Conservation (phyloP, 2,113 vertebrate genomes). For the Zosterops japonicus region DNA sequence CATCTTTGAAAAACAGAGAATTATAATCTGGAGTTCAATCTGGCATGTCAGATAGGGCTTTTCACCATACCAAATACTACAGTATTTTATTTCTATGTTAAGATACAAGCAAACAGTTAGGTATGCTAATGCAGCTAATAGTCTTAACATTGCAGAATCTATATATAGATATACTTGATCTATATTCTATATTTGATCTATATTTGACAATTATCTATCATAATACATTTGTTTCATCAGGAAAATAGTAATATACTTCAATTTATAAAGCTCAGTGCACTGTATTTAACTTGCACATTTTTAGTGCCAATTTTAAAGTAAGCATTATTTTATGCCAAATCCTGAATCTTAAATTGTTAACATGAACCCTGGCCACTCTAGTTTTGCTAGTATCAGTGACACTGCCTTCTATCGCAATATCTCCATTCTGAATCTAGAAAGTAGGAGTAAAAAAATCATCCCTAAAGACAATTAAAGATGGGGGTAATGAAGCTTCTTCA, state of each 20-base stretch:
- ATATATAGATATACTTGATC: neutral
- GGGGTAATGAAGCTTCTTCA: neutral
- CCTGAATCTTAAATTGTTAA: neutral
- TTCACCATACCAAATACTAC: neutral
- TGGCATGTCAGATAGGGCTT: neutral
- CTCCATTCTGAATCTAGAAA: neutral
- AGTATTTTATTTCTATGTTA: neutral
- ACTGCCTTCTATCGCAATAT: neutral
- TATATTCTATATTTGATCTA: neutral
- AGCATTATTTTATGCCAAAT: neutral
- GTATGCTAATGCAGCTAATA: neutral
- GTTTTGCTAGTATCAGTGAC: neutral
- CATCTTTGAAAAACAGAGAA: neutral
- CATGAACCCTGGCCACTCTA: neutral
- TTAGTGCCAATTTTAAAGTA: neutral
- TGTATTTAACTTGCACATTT: neutral
- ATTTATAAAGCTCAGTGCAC: neutral
- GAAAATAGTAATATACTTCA: neutral
- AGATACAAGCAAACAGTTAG: neutral
- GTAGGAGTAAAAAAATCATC: neutral
- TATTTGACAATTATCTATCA: neutral
- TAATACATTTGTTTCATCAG: neutral
- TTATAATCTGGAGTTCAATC: neutral
- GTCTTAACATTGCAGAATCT: neutral
- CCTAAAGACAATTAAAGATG: neutral